A percentile compares a stretch with the other conserved stretches of the same genome.
These are phyloP conservation scores for Lithophane socia DNA, from an alignment of 2,888 invertebrate genomes.

Conservation along the genomic window DNA sequence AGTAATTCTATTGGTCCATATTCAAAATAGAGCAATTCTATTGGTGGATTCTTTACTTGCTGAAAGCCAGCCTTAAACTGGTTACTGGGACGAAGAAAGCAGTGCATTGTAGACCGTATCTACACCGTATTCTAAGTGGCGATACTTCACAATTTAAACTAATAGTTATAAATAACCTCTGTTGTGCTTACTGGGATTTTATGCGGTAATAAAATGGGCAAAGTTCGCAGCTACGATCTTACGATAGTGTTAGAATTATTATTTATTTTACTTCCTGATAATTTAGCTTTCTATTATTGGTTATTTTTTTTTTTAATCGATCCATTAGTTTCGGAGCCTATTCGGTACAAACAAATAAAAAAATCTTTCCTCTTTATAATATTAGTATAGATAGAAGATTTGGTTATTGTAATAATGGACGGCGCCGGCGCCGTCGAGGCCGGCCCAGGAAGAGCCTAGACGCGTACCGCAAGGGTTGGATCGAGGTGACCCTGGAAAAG, in stretches of 20 bases:
- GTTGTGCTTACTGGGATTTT: conserved; percentile 40
- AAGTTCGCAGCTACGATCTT: conserved; percentile 27
- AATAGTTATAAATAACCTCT: conserved; percentile 69
- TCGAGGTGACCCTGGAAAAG: too few species aligned
- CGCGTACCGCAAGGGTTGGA: too few species aligned
- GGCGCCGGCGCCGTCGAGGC: too few species aligned
- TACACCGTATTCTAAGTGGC: conserved; percentile 38
- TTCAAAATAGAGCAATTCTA: neutral
- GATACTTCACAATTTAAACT: conserved; percentile 69
- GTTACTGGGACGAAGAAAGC: conserved; percentile 71
- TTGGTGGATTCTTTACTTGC: neutral
- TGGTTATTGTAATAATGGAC: too few species aligned
- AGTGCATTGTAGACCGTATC: conserved; percentile 64
- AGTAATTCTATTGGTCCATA: neutral
- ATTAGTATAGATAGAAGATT: too few species aligned
- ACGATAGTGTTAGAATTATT: conserved; percentile 12
- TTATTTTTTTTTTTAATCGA: too few species aligned
- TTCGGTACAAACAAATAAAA: too few species aligned
- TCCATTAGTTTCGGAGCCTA: too few species aligned
- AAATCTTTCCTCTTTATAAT: too few species aligned
- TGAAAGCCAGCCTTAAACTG: neutral
- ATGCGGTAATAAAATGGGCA: conserved; percentile 46
- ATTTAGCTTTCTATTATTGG: too few species aligned
- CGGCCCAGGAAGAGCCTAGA: too few species aligned
- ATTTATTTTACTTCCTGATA: neutral